Percentiles rank a stretch among this genome's conserved stretches.
Evolutionary conservation across 2,888 invertebrate genomes (phyloP).

Genomic region (Ornithoptera priamus): DNA sequence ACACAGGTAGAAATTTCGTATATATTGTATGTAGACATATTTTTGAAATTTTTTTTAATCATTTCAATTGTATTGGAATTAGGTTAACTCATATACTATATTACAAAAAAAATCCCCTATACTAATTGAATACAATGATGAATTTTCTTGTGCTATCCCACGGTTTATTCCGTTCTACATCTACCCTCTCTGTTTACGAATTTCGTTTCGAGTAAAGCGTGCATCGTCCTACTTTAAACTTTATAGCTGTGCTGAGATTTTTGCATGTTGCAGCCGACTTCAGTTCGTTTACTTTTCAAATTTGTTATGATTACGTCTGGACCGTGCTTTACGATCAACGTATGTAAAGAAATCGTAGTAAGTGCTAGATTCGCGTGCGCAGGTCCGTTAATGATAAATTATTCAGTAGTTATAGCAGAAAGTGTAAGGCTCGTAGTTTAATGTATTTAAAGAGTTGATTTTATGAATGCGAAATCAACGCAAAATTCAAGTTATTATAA

Average conservation of each 20-base stretch:
- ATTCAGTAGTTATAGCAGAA: background rate
- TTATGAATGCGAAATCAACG: background rate
- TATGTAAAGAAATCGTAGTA: background rate
- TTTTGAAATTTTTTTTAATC: no score
- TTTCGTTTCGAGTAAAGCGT: background rate
- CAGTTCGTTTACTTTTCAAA: constrained; percentile 4
- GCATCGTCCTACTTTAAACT: constrained; percentile 1
- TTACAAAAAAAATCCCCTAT: no score
- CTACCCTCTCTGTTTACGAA: no score
- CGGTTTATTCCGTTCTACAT: no score
- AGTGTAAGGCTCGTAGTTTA: background rate
- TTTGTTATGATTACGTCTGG: constrained; percentile 6
- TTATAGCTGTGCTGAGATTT: constrained; percentile 10
- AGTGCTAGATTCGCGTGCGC: constrained; percentile 8
- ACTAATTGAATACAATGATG: no score
- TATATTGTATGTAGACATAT: no score
- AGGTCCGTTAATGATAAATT: background rate
- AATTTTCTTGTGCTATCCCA: background rate
- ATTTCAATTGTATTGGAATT: no score
- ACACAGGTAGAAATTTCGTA: no score
- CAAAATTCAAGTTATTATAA: background rate
- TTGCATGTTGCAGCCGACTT: constrained; percentile 4
- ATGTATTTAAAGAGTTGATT: background rate
- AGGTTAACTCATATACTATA: no score
- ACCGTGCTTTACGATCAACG: background rate